A percentile compares a stretch with the other conserved stretches of the same genome.
phyloP scores from a whole-genome alignment of 2,113 vertebrate genomes.

The Pelecanoides urinatrix region DNA sequence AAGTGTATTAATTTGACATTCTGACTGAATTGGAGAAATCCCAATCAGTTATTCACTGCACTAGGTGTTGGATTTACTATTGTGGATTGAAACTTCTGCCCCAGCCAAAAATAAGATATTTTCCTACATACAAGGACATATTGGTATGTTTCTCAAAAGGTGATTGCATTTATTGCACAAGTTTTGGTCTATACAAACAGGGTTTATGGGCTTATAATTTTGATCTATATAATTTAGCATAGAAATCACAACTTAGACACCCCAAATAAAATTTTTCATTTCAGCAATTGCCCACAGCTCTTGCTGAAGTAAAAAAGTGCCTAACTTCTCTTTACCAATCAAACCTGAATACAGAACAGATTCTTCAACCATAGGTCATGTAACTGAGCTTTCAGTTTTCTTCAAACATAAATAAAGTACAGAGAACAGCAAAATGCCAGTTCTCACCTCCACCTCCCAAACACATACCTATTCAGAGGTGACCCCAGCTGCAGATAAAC shows the following conservation, averaged over 20 bases:
- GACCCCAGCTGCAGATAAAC: background rate
- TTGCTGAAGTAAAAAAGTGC: background rate
- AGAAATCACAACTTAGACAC: background rate
- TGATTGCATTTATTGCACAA: background rate
- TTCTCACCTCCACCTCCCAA: background rate
- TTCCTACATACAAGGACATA: background rate
- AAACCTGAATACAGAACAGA: background rate
- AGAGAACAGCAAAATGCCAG: background rate
- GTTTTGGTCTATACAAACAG: background rate
- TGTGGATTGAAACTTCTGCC: background rate
- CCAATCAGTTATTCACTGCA: background rate
- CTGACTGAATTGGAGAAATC: background rate
- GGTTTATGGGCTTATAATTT: background rate
- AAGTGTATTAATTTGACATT: background rate
- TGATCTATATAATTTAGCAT: background rate
- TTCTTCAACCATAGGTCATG: fast-evolving
- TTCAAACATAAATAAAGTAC: background rate
- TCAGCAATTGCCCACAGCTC: background rate
- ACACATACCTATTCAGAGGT: background rate
- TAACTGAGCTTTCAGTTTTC: background rate
- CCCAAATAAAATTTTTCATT: background rate
- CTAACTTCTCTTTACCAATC: background rate
- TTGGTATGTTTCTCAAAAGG: background rate
- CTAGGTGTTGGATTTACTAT: background rate
- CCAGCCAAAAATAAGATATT: background rate